phyloP scores from a whole-genome alignment of 2,888 invertebrate species.

The Agonopterix heracliana region DNA sequence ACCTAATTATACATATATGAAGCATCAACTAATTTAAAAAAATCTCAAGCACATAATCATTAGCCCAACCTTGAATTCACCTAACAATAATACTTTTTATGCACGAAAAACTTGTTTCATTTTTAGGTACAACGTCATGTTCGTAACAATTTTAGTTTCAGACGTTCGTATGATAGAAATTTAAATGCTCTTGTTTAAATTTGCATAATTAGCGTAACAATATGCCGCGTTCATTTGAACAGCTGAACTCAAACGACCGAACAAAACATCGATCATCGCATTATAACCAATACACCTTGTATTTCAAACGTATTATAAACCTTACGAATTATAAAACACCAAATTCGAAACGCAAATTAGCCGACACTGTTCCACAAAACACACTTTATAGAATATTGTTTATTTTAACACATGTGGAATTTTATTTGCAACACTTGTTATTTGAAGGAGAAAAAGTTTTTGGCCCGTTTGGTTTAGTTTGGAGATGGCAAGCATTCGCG shows the following conservation, averaged over 20 bases:
- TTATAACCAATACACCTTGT: conserved; percentile 11
- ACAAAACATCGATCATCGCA: conserved; percentile 39
- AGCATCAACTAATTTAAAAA: too few relatives aligned
- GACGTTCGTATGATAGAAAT: conserved; percentile 23
- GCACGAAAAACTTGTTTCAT: conserved; percentile 22
- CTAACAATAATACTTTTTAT: conserved; percentile 16
- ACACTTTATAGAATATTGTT: not conserved
- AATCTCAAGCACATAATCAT: not conserved
- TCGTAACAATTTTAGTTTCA: conserved; percentile 22
- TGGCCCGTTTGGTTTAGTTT: not conserved
- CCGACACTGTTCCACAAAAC: conserved; percentile 3
- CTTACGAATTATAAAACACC: conserved; percentile 1
- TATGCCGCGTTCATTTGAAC: conserved; percentile 31
- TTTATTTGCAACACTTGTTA: not conserved
- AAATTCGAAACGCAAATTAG: conserved; percentile 4
- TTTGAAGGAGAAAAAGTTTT: not conserved
- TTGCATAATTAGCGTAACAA: conserved; percentile 35
- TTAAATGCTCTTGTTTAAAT: conserved; percentile 40
- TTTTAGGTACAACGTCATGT: conserved; percentile 22
- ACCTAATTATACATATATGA: too few relatives aligned
- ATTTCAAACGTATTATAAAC: conserved; percentile 2
- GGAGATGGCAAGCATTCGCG: not conserved
- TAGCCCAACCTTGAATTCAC: conserved; percentile 1
- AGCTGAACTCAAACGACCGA: conserved; percentile 34
- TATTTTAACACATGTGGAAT: not conserved